phyloP scores from a whole-genome alignment of 2,113 vertebrate species.

The Agelaius phoeniceus region DNA sequence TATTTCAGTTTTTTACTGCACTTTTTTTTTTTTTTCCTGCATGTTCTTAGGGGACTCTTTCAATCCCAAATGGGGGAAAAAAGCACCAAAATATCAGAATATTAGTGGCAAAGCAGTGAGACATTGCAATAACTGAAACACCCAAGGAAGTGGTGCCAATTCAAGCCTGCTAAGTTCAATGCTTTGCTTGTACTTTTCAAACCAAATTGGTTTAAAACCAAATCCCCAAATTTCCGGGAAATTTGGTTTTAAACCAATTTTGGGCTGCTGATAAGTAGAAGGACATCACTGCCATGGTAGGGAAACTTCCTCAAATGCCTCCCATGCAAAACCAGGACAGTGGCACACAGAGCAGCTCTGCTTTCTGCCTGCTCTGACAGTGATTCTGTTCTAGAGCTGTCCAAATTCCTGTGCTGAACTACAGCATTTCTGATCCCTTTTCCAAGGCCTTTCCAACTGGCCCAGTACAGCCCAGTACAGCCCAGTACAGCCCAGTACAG shows the following conservation, averaged over 20 bases:
- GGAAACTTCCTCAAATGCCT: not conserved
- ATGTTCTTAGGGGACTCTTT: not conserved
- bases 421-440: accelerated
- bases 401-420: accelerated
- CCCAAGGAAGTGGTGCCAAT: not conserved
- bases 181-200: not conserved
- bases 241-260: not conserved
- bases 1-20: not conserved
- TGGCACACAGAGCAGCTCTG: accelerated
- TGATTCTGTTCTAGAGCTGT: not conserved
- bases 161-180: not conserved
- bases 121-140: no score
- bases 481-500: not conserved
- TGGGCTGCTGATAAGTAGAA: not conserved
- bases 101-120: no score
- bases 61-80: not conserved
- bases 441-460: not conserved
- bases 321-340: not conserved
- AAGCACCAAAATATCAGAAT: not conserved
- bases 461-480: not conserved
- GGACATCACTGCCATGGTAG: not conserved
- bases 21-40: not conserved
- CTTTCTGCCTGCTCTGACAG: not conserved
- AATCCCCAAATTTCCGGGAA: not conserved
- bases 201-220: not conserved